These are phyloP conservation scores for Aethes cnicana DNA, from an alignment of 2,888 invertebrate genomes.

Conservation along the genomic window DNA sequence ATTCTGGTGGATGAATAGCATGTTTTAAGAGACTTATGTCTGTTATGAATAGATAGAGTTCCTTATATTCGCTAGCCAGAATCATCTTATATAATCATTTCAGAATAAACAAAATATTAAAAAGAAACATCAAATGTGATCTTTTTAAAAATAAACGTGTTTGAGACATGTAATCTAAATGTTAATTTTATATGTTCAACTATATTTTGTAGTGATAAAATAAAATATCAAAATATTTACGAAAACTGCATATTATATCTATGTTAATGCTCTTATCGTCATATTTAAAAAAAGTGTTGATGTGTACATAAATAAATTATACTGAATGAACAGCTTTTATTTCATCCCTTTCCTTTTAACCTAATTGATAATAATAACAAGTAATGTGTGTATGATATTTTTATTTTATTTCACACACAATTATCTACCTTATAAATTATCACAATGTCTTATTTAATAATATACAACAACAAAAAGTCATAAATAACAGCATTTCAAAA, in stretches of 20 bases:
- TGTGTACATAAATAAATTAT: constrained; percentile 68
- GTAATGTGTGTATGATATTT: too few species aligned
- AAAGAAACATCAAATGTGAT: constrained; percentile 21
- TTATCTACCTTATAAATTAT: too few species aligned
- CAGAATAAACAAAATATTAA: constrained; percentile 9
- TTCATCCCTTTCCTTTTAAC: too few species aligned
- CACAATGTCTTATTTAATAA: too few species aligned
- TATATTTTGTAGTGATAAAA: constrained; percentile 30
- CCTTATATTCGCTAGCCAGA: constrained; percentile 3
- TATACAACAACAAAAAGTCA: too few species aligned
- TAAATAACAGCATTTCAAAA: too few species aligned
- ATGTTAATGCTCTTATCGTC: constrained; percentile 45
- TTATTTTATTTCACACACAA: too few species aligned
- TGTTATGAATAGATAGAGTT: constrained; percentile 11
- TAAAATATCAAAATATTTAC: constrained; percentile 31
- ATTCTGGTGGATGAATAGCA: too few species aligned
- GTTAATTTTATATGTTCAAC: constrained; percentile 34
- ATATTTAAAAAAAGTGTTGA: constrained; percentile 64
- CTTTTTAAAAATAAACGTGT: constrained; percentile 2
- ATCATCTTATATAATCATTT: too few species aligned
- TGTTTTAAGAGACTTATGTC: too few species aligned
- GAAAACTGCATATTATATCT: constrained; percentile 34
- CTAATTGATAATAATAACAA: too few species aligned
- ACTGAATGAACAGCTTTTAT: constrained; percentile 42
- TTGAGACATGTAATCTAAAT: constrained; percentile 21